Percentiles rank a stretch among this genome's conserved stretches.
phyloP scores from a whole-genome alignment of 2,888 invertebrate species.

The Pilophorus perplexus region DNA sequence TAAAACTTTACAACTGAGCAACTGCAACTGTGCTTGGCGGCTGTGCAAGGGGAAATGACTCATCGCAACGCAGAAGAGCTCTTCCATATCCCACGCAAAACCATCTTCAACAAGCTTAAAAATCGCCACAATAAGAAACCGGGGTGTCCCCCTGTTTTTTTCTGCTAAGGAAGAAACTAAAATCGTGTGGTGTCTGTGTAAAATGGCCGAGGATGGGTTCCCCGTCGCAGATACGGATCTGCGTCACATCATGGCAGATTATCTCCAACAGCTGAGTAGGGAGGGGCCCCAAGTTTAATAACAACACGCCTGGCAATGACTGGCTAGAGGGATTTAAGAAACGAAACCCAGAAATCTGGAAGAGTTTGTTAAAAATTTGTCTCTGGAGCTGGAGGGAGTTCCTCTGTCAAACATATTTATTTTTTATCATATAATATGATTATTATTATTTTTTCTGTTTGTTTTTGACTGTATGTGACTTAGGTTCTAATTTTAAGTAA shows the following conservation, averaged over 20 bases:
- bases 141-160: slow-evolving; percentile 13
- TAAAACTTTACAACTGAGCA: neutral
- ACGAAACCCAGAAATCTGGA: slow-evolving; percentile 33
- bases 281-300: slow-evolving; percentile 6
- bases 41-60: neutral
- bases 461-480: no score
- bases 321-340: slow-evolving; percentile 31
- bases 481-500: no score
- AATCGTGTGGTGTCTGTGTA: neutral
- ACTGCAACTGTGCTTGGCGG: neutral
- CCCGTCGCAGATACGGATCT: slow-evolving; percentile 3
- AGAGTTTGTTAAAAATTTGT: slow-evolving; percentile 22
- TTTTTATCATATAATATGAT: slow-evolving; percentile 33
- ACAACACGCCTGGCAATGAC: slow-evolving; percentile 30
- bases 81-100: slow-evolving; percentile 7
- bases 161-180: slow-evolving; percentile 1
- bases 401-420: slow-evolving; percentile 28
- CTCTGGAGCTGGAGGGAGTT: slow-evolving; percentile 13
- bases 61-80: slow-evolving; percentile 1
- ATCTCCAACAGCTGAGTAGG: neutral
- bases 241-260: slow-evolving; percentile 4
- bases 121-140: neutral
- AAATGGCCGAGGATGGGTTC: slow-evolving; percentile 18
- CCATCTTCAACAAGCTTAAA: slow-evolving; percentile 9
- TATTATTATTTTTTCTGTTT: no score